phyloP scores from a whole-genome alignment of 2,797 vertebrate species.

The Natrix natrix region DNA sequence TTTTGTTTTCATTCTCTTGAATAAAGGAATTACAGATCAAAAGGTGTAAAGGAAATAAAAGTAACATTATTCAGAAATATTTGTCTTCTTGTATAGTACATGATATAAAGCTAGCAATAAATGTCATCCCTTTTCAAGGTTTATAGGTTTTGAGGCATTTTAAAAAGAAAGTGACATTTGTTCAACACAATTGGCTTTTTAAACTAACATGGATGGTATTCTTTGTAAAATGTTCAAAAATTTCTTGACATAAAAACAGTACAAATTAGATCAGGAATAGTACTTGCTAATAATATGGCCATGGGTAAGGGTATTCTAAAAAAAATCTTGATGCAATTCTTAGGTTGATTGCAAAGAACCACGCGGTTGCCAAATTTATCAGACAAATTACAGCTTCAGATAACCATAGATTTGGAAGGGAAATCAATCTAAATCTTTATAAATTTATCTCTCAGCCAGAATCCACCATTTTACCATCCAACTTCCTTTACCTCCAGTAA shows the following conservation, averaged over 20 bases:
- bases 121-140: slow-evolving; percentile 44
- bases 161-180: slow-evolving; percentile 36
- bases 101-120: slow-evolving; percentile 26
- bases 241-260: neutral
- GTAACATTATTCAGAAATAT: slow-evolving; percentile 10
- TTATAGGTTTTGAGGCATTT: neutral
- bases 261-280: neutral
- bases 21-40: slow-evolving; percentile 1
- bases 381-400: neutral
- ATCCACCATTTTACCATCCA: neutral
- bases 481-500: neutral
- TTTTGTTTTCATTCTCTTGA: neutral
- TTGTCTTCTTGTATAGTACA: slow-evolving; percentile 25
- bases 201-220: slow-evolving; percentile 6
- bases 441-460: neutral
- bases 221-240: neutral
- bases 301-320: neutral
- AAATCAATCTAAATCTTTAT: neutral
- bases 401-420: neutral
- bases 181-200: slow-evolving; percentile 30
- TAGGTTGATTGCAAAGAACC: slow-evolving; percentile 4
- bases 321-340: neutral
- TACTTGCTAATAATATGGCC: neutral
- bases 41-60: neutral
- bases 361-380: neutral